A percentile compares a stretch with the other conserved stretches of the same genome.
Evolutionary conservation across 1,140 invertebrate species (phyloP).

Genomic region (Phymastichus coffea): DNA sequence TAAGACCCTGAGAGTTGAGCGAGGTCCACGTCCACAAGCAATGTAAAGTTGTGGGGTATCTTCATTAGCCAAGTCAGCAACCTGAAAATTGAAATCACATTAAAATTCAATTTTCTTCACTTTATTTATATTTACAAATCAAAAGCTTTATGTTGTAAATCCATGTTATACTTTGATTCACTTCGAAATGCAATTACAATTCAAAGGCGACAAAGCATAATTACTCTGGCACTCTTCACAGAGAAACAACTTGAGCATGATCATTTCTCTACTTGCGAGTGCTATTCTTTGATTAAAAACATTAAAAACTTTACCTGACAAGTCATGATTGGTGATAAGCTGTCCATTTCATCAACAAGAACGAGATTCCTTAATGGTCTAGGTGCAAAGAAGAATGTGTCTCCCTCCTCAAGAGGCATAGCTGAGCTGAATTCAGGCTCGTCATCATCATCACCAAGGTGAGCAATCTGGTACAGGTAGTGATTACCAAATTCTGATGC

Average conservation of each 20-base stretch:
- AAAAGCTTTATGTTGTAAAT: not conserved
- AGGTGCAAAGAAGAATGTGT: constrained; percentile 99
- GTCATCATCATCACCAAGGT: constrained; percentile 98
- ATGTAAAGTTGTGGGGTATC: constrained; percentile 98
- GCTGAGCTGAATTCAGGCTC: constrained; percentile 98
- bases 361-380: constrained; percentile 93
- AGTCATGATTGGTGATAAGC: constrained; percentile 89
- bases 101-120: constrained; percentile 7
- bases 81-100: constrained; percentile 44
- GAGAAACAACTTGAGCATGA: constrained; percentile 29
- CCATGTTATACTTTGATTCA: constrained; percentile 46
- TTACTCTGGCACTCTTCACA: constrained; percentile 45
- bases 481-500: constrained; percentile 99
- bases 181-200: constrained; percentile 48
- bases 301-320: constrained; percentile 66
- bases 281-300: constrained; percentile 26
- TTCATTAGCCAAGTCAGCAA: constrained; percentile 89
- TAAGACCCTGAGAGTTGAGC: constrained; percentile 89
- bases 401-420: constrained; percentile 97
- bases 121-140: not conserved
- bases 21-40: constrained; percentile 90
- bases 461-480: constrained; percentile 98
- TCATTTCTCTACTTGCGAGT: constrained; percentile 42
- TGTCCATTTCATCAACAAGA: constrained; percentile 97
- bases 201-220: constrained; percentile 50